Conservation (phyloP, 2,888 invertebrate species). For the Theretra japonica region DNA sequence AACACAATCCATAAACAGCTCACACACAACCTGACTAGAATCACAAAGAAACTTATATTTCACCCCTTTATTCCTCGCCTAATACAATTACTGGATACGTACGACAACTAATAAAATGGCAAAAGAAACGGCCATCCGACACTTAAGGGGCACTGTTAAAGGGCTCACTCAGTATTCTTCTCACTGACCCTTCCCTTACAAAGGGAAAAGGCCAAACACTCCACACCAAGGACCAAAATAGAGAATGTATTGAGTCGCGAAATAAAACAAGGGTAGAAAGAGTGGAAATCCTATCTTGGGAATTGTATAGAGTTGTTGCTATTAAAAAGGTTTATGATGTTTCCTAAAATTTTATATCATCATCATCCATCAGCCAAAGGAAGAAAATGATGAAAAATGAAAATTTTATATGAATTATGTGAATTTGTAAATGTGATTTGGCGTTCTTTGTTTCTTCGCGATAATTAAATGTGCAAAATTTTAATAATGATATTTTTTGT, state of each 20-base stretch:
- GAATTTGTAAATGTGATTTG: no score
- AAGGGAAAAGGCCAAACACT: constrained; percentile 80
- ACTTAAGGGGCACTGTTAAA: constrained; percentile 63
- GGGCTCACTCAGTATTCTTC: constrained; percentile 78
- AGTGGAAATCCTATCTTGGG: constrained; percentile 54
- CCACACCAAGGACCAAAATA: constrained; percentile 71
- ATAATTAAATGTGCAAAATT: no score
- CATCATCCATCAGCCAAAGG: no score
- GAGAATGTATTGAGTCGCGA: constrained; percentile 83
- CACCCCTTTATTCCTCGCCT: constrained; percentile 36
- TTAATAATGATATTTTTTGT: no score
- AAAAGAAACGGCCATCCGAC: constrained; percentile 75
- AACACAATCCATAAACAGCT: background rate
- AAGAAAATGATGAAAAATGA: no score
- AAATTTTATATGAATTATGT: no score
- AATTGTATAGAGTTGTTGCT: constrained; percentile 57
- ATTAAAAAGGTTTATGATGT: background rate
- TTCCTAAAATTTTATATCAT: no score
- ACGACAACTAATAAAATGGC: constrained; percentile 81
- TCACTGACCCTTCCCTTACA: constrained; percentile 70
- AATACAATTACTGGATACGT: constrained; percentile 73
- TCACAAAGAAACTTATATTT: constrained; percentile 23
- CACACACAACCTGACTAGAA: constrained; percentile 4
- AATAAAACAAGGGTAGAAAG: constrained; percentile 79
- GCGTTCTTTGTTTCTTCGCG: no score